These are phyloP conservation scores for Drosophila baimaii DNA, from an alignment of 1,140 invertebrate species.

Conservation along the genomic window DNA sequence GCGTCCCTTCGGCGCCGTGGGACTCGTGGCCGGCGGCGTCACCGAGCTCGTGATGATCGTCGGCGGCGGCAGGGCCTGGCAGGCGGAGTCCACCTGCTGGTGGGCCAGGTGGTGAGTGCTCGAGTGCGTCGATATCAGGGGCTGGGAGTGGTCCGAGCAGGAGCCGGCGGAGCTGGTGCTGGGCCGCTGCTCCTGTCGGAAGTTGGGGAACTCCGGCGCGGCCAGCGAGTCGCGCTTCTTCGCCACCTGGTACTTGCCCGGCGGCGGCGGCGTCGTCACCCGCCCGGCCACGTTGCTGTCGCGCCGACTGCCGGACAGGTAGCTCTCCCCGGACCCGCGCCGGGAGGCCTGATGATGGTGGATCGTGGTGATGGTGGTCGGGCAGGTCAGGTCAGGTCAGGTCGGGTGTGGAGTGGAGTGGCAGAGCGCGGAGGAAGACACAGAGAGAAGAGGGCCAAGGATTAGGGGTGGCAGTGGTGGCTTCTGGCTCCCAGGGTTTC, in stretches of 20 bases:
- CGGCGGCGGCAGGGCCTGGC: slow-evolving; percentile 89
- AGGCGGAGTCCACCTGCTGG: slow-evolving; percentile 86
- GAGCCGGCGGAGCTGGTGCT: slow-evolving; percentile 91
- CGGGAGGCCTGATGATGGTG: slow-evolving; percentile 80
- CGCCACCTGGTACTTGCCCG: slow-evolving; percentile 87
- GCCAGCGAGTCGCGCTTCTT: slow-evolving; percentile 88
- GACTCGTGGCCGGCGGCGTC: slow-evolving; percentile 91
- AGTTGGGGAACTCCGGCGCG: slow-evolving; percentile 85
- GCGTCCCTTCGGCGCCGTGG: slow-evolving; percentile 87
- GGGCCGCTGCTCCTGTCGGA: slow-evolving; percentile 89
- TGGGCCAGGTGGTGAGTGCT: slow-evolving; percentile 75
- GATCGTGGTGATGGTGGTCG: background rate
- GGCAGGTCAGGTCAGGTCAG: background rate
- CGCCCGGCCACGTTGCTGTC: slow-evolving; percentile 86
- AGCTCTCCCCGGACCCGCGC: slow-evolving; percentile 88
- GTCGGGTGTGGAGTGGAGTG: background rate
- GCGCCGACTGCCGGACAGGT: slow-evolving; percentile 86
- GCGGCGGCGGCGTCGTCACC: slow-evolving; percentile 86
- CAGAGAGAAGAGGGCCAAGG: slow-evolving; percentile 33
- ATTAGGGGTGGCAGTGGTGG: slow-evolving; percentile 31
- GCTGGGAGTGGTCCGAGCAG: slow-evolving; percentile 85
- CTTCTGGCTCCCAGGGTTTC: background rate
- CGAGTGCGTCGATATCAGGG: slow-evolving; percentile 72
- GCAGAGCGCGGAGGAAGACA: slow-evolving; percentile 23
- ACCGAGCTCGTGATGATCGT: slow-evolving; percentile 92